Evolutionary conservation across 2,888 invertebrate genomes (phyloP), one percentile per base, ranked within the genome.

Genomic region (Pristionchus arcanus): DNA sequence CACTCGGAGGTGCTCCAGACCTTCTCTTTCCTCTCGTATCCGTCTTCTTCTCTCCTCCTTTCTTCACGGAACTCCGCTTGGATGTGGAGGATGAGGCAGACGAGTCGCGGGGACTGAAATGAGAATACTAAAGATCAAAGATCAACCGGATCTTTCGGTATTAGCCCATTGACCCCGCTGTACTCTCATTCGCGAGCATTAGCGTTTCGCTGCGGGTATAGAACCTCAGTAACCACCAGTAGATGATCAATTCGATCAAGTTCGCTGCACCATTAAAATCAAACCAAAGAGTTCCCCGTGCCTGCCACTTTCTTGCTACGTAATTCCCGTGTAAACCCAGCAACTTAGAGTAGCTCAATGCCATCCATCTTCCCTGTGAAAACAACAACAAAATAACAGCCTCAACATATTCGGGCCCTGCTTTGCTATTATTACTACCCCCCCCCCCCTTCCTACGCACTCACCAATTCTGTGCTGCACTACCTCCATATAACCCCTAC

Each of bases 21-120:
- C 49, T 68, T 59, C 84, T 84, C 59, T 63, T 59, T 37, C 59
- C 84, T 59, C 59, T 84, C 59, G 25, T 49, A 21, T 34, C 59
- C 84, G 0, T 59, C 59, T 55, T 63, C 59, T 37, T 84, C 59
- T 55, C 59, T 49, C 34, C 84, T 19, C 9, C 31, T 21, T 59
- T 49, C 84, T 42, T 53, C 16, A 31, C 84, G 21, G 59, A 59
- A 25, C 49, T 34, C 21, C 84, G 31, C 59, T 68, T 55, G 25
- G 68, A 87, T 21, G 87, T 42, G 9, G 87, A 68, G 16, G 68
- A 85, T 16, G 84, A 85, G 84, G 84, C 84, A 3, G 84, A 85
- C 0, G 84, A 85, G 49, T 85, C 84, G 59, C 84, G 84, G 11
- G 59, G 31, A 9, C 84, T 85, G 84, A 53, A 53, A 49, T 49